phyloP scores from a whole-genome alignment of 2,113 vertebrate species.

The Tangachromis dhanisi region DNA sequence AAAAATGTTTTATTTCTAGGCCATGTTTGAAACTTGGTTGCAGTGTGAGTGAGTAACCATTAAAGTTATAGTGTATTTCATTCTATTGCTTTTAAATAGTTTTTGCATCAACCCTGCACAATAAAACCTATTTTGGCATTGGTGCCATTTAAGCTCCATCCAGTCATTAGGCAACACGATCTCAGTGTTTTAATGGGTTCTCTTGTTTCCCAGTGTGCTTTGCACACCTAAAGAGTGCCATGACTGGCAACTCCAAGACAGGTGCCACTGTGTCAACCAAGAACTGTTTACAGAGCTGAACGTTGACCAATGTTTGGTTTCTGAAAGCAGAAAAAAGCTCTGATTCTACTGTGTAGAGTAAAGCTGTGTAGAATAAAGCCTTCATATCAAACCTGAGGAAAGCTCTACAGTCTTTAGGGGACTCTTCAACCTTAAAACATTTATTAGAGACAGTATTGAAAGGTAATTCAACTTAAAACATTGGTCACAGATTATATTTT shows the following conservation, averaged over 20 bases:
- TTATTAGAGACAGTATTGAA: background rate
- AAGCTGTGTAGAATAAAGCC: background rate
- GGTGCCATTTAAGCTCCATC: background rate
- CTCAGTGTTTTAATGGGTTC: background rate
- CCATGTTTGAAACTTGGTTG: background rate
- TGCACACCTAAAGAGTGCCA: fast-evolving
- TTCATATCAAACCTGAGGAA: background rate
- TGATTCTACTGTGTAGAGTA: background rate
- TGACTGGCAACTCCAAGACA: background rate
- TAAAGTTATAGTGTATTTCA: background rate
- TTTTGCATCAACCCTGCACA: background rate
- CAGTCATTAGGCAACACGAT: background rate
- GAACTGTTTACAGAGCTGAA: background rate
- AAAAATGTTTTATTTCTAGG: background rate
- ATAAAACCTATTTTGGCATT: background rate
- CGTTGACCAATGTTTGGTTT: background rate
- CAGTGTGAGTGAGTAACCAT: background rate
- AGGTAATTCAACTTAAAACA: background rate
- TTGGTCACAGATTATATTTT: background rate
- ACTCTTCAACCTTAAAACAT: background rate
- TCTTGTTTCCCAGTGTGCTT: background rate
- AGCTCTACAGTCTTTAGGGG: background rate
- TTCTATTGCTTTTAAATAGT: background rate
- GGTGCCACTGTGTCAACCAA: background rate
- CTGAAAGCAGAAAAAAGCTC: background rate